Base-by-base conservation (phyloP, 2,113 vertebrate genomes). In the Heptranchias perlo region DNA sequence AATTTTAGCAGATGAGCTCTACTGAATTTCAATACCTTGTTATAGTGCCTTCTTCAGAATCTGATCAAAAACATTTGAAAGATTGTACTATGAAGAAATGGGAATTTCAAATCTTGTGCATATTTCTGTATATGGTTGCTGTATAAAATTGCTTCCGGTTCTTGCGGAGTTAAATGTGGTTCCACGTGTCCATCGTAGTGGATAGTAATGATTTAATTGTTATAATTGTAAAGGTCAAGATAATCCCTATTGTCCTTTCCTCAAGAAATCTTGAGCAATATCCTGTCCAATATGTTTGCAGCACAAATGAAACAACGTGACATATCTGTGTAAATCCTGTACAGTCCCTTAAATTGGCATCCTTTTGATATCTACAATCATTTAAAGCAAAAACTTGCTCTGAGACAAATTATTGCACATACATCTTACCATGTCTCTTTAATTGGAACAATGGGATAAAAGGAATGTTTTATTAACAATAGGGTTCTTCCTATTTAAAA, bases 381-480 rank as follows among this genome's bases (percentile, higher is more conserved):
- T 64, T 94, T 94, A 64, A 94, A 39, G 92, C 65, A n/a, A 65
- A 1, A 21, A 47, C 61, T 94, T 94, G 61, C 61, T 47, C 62
- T 65, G 92, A 47, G n/a, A 67, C 21, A 61, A 31, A 18, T 47
- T 67, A 65, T 47, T 94, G 3, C 23, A 64, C 61, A 25, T 67
- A 67, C 8, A 67, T 94, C 23, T 94, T 65, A 39, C 62, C 47
- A 23, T 67, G 62, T 31, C 61, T 67, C 61, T 94, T 44, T 94
- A 94, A 94, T 94, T 94, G 92, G 92, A 47, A 94, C n/a, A 94
- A 94, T 94, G n/a, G 62, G 92, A 94, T 94, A 25, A 94, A 67
- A 67, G 62, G 3, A 94, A 67, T 67, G 92, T 25, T 94, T 64
- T 16, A 65, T 18, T 11, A 44, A 21, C 62, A 39, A 65, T 44